Percentiles rank a stretch among this genome's conserved stretches.
These are phyloP conservation scores for Euura lappo DNA, from an alignment of 1,140 invertebrate genomes.

Conservation along the genomic window DNA sequence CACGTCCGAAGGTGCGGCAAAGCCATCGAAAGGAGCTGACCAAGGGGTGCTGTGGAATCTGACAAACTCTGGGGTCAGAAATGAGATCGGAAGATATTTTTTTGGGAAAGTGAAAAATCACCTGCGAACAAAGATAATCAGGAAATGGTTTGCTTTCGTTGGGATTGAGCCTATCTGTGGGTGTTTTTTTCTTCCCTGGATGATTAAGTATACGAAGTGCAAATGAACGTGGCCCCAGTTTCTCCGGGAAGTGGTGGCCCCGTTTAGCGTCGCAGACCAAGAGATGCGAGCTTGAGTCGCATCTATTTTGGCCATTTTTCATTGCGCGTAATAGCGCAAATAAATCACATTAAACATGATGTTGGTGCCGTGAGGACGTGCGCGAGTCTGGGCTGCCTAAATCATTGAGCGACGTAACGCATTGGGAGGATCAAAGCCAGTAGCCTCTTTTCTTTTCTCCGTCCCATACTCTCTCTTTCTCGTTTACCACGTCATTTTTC, in stretches of 20 bases:
- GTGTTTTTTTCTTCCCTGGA: neutral
- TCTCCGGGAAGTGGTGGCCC: neutral
- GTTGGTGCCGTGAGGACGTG: constrained; percentile 33
- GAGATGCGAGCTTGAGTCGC: neutral
- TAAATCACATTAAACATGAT: constrained; percentile 54
- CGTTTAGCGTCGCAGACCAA: neutral
- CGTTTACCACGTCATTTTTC: constrained; percentile 19
- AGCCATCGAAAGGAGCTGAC: constrained; percentile 38
- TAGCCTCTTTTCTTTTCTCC: constrained; percentile 36
- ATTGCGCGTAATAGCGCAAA: constrained; percentile 43
- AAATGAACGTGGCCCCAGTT: neutral
- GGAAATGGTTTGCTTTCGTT: neutral
- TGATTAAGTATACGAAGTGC: neutral
- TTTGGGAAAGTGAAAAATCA: no score
- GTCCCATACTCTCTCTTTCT: constrained; percentile 31
- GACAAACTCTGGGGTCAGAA: no score
- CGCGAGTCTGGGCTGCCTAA: constrained; percentile 33
- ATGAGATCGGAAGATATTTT: no score
- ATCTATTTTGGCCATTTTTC: constrained; percentile 51
- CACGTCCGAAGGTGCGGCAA: constrained; percentile 39
- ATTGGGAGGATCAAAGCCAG: constrained; percentile 56
- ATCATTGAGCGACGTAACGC: constrained; percentile 54
- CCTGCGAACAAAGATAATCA: neutral
- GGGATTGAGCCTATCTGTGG: neutral
- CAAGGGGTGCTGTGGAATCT: neutral